Evolutionary conservation across 2,797 vertebrate species (phyloP).

Genomic region (Helostoma temminkii): DNA sequence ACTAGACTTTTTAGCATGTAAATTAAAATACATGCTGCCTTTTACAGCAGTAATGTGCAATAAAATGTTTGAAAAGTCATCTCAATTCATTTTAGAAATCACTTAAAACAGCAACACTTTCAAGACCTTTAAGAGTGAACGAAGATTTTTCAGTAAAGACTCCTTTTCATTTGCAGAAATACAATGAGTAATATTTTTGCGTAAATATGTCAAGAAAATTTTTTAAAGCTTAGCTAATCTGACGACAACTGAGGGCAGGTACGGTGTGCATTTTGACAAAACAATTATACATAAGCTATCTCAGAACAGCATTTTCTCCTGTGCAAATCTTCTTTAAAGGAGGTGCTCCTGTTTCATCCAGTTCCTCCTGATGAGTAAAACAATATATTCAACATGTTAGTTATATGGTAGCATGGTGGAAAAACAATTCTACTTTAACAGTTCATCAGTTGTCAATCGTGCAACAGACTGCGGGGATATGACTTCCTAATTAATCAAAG

Average conservation of each 20-base stretch:
- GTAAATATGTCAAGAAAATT: slow-evolving; percentile 48
- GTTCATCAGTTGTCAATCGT: background rate
- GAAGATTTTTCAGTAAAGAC: slow-evolving; percentile 43
- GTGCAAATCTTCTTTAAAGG: slow-evolving; percentile 95
- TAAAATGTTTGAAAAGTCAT: slow-evolving; percentile 27
- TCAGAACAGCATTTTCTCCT: slow-evolving; percentile 88
- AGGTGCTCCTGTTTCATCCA: slow-evolving; percentile 90
- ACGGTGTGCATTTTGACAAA: slow-evolving; percentile 57
- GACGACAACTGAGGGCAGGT: slow-evolving; percentile 53
- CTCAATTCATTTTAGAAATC: slow-evolving; percentile 25
- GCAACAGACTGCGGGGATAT: slow-evolving; percentile 18
- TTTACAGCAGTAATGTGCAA: slow-evolving; percentile 11
- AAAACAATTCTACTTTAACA: background rate
- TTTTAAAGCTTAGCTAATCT: slow-evolving; percentile 59
- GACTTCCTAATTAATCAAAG: background rate
- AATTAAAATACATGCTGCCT: slow-evolving; percentile 34
- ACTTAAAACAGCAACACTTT: slow-evolving; percentile 24
- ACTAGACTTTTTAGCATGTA: slow-evolving; percentile 41
- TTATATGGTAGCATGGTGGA: background rate
- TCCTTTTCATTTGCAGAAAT: slow-evolving; percentile 49
- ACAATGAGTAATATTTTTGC: slow-evolving; percentile 47
- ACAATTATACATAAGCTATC: slow-evolving; percentile 83
- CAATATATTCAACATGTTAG: slow-evolving; percentile 8
- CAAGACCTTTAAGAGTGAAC: slow-evolving; percentile 35
- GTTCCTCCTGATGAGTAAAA: slow-evolving; percentile 82